Evolutionary conservation across 2,888 invertebrate species (phyloP), one percentile per base, ranked within the genome.

Genomic region (Ormyrus pomaceus): DNA sequence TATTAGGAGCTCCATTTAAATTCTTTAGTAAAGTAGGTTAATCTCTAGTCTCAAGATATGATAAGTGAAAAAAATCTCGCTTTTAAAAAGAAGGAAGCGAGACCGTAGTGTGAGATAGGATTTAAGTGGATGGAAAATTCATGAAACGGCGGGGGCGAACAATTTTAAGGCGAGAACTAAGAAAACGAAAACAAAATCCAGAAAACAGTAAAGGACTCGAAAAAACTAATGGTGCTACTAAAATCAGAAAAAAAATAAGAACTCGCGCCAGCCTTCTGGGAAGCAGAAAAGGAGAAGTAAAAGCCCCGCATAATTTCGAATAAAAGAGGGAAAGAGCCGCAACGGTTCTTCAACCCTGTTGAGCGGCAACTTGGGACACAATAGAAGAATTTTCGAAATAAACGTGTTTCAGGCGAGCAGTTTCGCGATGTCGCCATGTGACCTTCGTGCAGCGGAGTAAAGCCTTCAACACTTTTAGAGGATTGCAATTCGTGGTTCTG

Each of bases 261-360:
- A 8, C 13, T 2, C 48, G 56, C 13, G 7, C 13, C 46, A 58
- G 13, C 48, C 46, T 69, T 46, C 9, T 53, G 51, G 19, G 45
- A 13, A n/a, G 59, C 6, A 19, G 19, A 19, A 19, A 58, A 48
- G 45, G 5, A 50, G 5, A 34, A 53, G 46, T n/a, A 50, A 45
- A 69, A 53, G 7, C 11, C 51, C 8, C 73, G 51, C 50, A 55
- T 74, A 74, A 74, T 66, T 66, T 66, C 34, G 66, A 66, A 58
- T 66, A 74, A 74, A 66, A 66, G 66, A 50, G 19, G 45, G 34
- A n/a, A 10, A 58, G 50, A 10, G 62, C 0, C 55, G 13, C 48
- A 19, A 64, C 53, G 73, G 53, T 56, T 73, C 64, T 73, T 73
- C 73, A 2, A 65, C 64, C 56, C 13, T 19, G 55, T 55, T 9